Evolutionary conservation across 2,888 invertebrate species (phyloP).

Genomic region (Morinoia aosen): DNA sequence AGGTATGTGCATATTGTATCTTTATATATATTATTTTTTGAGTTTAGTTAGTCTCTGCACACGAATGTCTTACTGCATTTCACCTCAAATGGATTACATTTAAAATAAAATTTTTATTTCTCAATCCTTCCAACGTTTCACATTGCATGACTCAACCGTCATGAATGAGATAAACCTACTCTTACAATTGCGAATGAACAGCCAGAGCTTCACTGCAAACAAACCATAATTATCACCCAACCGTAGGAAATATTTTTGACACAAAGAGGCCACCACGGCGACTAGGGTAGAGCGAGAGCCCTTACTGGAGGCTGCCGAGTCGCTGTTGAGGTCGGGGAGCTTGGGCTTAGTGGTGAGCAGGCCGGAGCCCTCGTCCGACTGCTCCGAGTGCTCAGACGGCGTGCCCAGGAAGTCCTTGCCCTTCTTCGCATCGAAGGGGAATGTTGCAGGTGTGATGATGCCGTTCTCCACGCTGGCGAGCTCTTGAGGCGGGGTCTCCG

Average conservation of each 20-base stretch:
- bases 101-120: too few species aligned
- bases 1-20: too few species aligned
- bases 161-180: neutral
- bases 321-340: constrained; percentile 66
- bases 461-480: constrained; percentile 64
- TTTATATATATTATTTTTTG: too few species aligned
- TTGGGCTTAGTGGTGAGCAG: constrained; percentile 58
- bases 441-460: constrained; percentile 45
- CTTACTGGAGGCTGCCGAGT: constrained; percentile 69
- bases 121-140: too few species aligned
- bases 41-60: too few species aligned
- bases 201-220: neutral
- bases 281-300: neutral
- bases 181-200: neutral
- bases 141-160: too few species aligned
- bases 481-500: constrained; percentile 63
- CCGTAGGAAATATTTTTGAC: neutral
- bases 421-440: constrained; percentile 26
- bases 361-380: constrained; percentile 40
- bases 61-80: too few species aligned
- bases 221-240: neutral
- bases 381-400: constrained; percentile 45
- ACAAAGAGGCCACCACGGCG: neutral
- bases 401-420: constrained; percentile 5
- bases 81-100: too few species aligned